These are phyloP conservation scores for Sinohyriopsis cumingii DNA, from an alignment of 2,888 invertebrate species.

Conservation along the genomic window DNA sequence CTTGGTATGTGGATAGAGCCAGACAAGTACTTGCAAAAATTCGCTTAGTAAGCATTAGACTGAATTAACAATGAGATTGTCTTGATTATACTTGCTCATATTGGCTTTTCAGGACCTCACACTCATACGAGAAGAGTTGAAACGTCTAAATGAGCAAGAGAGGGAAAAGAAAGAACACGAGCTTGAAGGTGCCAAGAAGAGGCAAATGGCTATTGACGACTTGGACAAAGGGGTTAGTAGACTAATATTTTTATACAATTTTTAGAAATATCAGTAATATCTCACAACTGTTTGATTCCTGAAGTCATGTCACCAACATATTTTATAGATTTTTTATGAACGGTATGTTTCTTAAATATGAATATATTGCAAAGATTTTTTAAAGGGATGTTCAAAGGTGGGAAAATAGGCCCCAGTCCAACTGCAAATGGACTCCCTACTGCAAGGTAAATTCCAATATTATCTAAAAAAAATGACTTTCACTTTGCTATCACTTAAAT, in stretches of 20 bases:
- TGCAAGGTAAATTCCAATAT: too few species aligned
- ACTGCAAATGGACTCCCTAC: too few species aligned
- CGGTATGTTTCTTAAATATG: too few species aligned
- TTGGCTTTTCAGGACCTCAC: constrained; percentile 42
- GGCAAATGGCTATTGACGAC: constrained; percentile 64
- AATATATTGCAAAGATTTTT: too few species aligned
- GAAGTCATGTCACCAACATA: background rate
- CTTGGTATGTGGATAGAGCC: too few species aligned
- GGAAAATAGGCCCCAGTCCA: too few species aligned
- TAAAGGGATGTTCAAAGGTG: too few species aligned
- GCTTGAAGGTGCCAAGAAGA: constrained; percentile 59
- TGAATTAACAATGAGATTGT: background rate
- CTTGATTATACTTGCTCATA: background rate
- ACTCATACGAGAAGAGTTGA: constrained; percentile 51
- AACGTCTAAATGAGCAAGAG: constrained; percentile 57
- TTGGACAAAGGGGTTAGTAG: constrained; percentile 64
- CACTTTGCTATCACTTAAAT: too few species aligned
- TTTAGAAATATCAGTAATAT: background rate
- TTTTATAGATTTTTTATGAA: background rate
- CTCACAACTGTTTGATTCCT: background rate
- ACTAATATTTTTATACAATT: background rate
- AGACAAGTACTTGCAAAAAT: too few species aligned
- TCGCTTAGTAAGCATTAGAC: too few species aligned
- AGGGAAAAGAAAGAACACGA: constrained; percentile 58
- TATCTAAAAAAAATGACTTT: too few species aligned